Conservation (phyloP, 2,888 invertebrate genomes). For the Rhingia rostrata region DNA sequence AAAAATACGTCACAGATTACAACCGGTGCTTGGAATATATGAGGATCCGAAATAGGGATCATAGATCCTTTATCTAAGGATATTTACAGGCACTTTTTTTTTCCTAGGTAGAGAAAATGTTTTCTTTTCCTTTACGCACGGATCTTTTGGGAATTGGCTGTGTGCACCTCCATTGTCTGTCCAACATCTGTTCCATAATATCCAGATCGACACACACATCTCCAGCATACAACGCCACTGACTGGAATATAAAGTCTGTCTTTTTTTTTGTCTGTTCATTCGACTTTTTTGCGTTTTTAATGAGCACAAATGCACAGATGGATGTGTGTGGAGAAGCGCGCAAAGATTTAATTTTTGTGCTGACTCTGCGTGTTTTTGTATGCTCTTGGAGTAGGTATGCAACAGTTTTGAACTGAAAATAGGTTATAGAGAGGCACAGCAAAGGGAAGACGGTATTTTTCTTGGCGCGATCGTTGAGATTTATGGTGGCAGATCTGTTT, state of each 20-base stretch:
- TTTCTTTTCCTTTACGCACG: conserved; percentile 26
- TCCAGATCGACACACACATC: conserved; percentile 24
- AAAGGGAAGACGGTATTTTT: not conserved
- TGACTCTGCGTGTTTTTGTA: conserved; percentile 31
- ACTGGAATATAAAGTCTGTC: conserved; percentile 50
- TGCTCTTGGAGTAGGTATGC: conserved; percentile 32
- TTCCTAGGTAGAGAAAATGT: conserved; percentile 16
- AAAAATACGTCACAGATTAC: conserved; percentile 49
- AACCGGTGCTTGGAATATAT: conserved; percentile 50
- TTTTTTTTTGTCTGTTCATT: not conserved
- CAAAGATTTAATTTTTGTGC: conserved; percentile 59
- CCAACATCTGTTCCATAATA: conserved; percentile 62
- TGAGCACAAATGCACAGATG: conserved; percentile 69
- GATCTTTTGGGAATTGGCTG: conserved; percentile 41
- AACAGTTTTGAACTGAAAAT: conserved; percentile 67
- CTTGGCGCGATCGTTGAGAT: conserved; percentile 50
- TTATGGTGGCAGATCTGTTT: conserved; percentile 57
- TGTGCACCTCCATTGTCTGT: conserved; percentile 65
- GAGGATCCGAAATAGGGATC: conserved; percentile 27
- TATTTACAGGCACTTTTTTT: conserved; percentile 20
- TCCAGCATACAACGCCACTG: conserved; percentile 26
- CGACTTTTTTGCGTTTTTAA: conserved; percentile 45
- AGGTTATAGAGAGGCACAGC: conserved; percentile 45
- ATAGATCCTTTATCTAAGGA: conserved; percentile 65
- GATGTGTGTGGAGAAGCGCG: conserved; percentile 49